Conservation (phyloP, 2,113 vertebrate species). For the Phoxinus phoxinus region DNA sequence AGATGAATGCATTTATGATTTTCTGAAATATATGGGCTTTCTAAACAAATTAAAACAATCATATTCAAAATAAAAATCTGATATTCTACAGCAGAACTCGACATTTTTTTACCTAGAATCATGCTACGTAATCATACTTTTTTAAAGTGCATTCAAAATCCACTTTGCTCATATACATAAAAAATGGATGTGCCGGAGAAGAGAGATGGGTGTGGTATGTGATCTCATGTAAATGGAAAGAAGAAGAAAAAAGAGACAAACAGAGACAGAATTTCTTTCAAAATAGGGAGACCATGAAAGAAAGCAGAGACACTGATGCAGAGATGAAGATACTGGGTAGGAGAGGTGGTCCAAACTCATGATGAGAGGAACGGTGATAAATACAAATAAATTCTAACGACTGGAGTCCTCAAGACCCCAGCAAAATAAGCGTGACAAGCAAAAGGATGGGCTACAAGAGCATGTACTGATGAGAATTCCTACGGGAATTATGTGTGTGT, state of each 20-base stretch:
- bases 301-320: not conserved
- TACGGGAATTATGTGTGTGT: conserved; percentile 12
- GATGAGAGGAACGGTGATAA: not conserved
- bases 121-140: not conserved
- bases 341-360: not conserved
- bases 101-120: not conserved
- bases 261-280: not conserved
- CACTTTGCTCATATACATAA: not conserved
- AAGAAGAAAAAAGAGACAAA: not conserved
- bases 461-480: not conserved
- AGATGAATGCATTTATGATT: not conserved
- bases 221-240: not conserved
- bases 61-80: not conserved
- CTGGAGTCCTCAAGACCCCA: not conserved
- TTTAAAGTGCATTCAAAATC: not conserved
- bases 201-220: not conserved
- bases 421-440: conserved; percentile 1
- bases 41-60: not conserved
- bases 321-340: conserved; percentile 41
- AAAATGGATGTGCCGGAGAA: not conserved
- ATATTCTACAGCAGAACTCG: not conserved
- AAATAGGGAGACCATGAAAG: not conserved
- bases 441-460: conserved; percentile 11
- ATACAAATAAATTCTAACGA: not conserved
- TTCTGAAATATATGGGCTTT: not conserved